Conservation (phyloP, 2,797 vertebrate genomes). For the Trematomus bernacchii region DNA sequence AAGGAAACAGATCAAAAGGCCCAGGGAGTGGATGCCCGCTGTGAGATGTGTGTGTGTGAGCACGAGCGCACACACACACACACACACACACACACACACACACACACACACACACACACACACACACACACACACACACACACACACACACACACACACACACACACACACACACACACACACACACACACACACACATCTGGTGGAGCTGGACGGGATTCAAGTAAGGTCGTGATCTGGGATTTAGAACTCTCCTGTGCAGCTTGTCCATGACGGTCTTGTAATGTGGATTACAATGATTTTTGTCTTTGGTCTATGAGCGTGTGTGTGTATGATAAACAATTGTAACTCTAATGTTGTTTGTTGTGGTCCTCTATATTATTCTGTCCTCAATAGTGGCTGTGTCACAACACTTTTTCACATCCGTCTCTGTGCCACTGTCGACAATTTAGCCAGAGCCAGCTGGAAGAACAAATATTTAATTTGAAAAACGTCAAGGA, state of each 20-base stretch:
- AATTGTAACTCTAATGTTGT: slow-evolving; percentile 1
- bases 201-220: slow-evolving; percentile 46
- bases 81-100: too few relatives aligned
- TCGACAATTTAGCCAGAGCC: slow-evolving; percentile 8
- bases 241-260: slow-evolving; percentile 64
- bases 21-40: not conserved
- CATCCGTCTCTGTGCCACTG: slow-evolving; percentile 10
- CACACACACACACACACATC: slow-evolving; percentile 1
- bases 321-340: slow-evolving; percentile 26
- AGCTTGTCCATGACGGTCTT: slow-evolving; percentile 48
- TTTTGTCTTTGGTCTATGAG: slow-evolving; percentile 29
- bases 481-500: slow-evolving; percentile 14
- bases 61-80: too few relatives aligned
- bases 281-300: slow-evolving; percentile 58
- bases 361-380: slow-evolving; percentile 14
- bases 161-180: too few relatives aligned
- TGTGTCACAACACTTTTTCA: slow-evolving; percentile 16
- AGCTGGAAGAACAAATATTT: slow-evolving; percentile 30
- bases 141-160: too few relatives aligned
- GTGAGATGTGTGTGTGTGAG: slow-evolving; percentile 6
- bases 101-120: too few relatives aligned
- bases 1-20: slow-evolving; percentile 13
- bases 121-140: too few relatives aligned
- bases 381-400: slow-evolving; percentile 29
- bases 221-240: slow-evolving; percentile 60